A percentile compares a stretch with the other conserved stretches of the same genome.
These are phyloP conservation scores for Apeltes quadracus DNA, from an alignment of 2,113 vertebrate species.

Conservation along the genomic window DNA sequence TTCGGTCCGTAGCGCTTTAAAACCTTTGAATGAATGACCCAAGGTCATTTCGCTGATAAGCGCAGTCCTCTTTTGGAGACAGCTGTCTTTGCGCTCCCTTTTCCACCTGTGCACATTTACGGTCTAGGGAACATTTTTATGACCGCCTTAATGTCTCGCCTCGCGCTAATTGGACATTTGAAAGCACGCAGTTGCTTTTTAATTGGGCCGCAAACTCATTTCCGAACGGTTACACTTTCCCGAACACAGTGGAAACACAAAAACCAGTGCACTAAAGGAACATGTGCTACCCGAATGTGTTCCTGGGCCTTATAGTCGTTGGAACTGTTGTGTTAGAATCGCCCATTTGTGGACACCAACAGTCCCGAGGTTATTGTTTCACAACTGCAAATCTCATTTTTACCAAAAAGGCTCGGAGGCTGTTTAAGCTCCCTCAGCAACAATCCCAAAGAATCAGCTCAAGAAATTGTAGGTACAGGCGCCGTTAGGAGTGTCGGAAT, in stretches of 20 bases:
- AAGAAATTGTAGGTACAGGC: not conserved
- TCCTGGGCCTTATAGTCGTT: not conserved
- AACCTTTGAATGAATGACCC: not conserved
- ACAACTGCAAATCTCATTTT: constrained; percentile 27
- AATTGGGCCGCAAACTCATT: not conserved
- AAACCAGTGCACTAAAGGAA: not conserved
- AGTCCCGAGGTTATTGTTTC: constrained; percentile 10
- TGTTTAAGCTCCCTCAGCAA: constrained; percentile 6
- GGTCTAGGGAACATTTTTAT: constrained; percentile 9
- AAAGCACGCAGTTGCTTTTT: constrained; percentile 1
- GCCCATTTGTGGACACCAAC: constrained; percentile 1
- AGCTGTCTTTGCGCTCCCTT: constrained; percentile 8
- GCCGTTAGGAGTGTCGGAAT: constrained; percentile 2
- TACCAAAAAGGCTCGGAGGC: constrained; percentile 9
- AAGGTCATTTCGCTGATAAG: not conserved
- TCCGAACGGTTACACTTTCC: not conserved
- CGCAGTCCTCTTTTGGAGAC: not conserved
- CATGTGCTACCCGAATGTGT: not conserved
- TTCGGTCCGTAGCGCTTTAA: constrained; percentile 8
- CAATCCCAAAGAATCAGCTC: constrained; percentile 1
- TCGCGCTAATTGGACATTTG: not conserved
- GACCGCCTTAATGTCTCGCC: constrained; percentile 6
- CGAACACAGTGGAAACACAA: not conserved
- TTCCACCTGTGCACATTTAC: constrained; percentile 1
- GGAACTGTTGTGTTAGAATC: not conserved